Evolutionary conservation across 2,113 vertebrate species (phyloP).

Genomic region (Gallinago media): DNA sequence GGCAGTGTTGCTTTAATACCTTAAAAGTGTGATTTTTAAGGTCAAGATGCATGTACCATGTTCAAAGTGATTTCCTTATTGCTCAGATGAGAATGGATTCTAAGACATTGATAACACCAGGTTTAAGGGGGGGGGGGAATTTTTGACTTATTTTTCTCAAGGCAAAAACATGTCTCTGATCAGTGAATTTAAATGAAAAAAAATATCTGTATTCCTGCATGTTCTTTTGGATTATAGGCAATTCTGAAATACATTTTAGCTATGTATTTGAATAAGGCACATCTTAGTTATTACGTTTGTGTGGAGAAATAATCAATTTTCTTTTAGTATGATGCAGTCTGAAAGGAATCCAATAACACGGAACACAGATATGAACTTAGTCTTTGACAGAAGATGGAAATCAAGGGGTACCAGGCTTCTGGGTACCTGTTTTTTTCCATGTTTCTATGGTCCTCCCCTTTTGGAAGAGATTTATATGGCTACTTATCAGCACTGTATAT

Average conservation of each 20-base stretch:
- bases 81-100: neutral
- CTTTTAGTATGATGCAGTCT: neutral
- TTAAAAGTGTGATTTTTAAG: neutral
- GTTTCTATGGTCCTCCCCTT: neutral
- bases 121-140: neutral
- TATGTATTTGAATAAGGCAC: neutral
- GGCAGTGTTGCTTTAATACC: neutral
- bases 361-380: neutral
- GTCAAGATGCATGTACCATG: neutral
- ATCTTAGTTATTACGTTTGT: neutral
- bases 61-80: neutral
- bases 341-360: neutral
- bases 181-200: neutral
- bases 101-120: neutral
- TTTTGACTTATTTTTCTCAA: neutral
- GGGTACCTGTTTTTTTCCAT: neutral
- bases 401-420: neutral
- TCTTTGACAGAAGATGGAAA: neutral
- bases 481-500: neutral
- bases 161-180: neutral
- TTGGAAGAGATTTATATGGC: neutral
- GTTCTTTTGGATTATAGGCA: neutral
- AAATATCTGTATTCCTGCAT: neutral
- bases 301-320: fast-evolving
- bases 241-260: neutral